Evolutionary conservation across 2,113 vertebrate species (phyloP).

Genomic region (Scalopus aquaticus): DNA sequence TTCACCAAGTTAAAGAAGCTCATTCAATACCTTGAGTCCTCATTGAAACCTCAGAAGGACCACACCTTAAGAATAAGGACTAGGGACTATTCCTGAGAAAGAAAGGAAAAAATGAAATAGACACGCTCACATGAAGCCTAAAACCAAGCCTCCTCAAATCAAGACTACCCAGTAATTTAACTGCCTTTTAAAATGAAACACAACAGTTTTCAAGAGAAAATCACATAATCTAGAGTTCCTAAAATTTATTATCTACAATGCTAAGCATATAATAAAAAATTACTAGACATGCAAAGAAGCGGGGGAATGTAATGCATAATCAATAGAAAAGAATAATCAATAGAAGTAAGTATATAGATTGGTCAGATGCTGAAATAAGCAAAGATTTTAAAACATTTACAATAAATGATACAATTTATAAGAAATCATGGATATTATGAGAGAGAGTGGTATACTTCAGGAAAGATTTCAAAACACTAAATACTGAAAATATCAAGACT

Average conservation of each 20-base stretch:
- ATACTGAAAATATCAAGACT: not conserved
- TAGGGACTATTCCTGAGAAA: not conserved
- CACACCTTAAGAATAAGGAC: not conserved
- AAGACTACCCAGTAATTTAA: not conserved
- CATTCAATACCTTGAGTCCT: not conserved
- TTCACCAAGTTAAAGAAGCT: not conserved
- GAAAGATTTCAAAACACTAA: not conserved
- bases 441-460: not conserved
- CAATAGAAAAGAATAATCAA: not conserved
- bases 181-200: not conserved
- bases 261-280: not conserved
- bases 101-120: not conserved
- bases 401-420: not conserved
- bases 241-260: not conserved
- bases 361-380: not conserved
- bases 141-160: not conserved
- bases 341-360: not conserved
- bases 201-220: not conserved
- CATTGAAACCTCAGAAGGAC: not conserved
- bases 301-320: not conserved
- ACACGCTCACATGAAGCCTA: not conserved
- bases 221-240: not conserved
- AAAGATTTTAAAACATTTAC: not conserved
- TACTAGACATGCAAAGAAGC: not conserved
- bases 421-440: not conserved